Percentiles rank a stretch among this genome's conserved stretches.
Conservation (phyloP, 1,140 invertebrate species). For the Drosophila bocqueti region DNA sequence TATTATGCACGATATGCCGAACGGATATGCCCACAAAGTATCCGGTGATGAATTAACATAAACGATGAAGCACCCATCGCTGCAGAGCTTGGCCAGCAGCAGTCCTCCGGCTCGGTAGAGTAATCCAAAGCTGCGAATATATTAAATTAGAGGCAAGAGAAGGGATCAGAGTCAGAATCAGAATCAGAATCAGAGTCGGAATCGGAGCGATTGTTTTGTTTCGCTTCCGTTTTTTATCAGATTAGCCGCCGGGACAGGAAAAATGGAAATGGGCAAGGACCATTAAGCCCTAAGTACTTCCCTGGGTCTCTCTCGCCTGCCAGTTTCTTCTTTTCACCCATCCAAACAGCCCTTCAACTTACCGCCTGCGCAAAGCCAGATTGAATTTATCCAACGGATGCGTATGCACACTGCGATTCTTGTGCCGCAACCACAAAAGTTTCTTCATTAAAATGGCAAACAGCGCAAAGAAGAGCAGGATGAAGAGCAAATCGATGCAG, state of each 20-base stretch:
- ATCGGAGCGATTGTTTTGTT: conserved; percentile 28
- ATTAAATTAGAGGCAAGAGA: conserved; percentile 22
- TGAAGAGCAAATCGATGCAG: conserved; percentile 81
- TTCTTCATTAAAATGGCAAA: conserved; percentile 86
- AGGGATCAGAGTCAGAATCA: neutral
- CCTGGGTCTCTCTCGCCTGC: neutral
- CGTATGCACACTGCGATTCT: conserved; percentile 82
- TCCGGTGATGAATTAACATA: conserved; percentile 87
- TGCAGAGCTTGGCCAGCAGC: conserved; percentile 86
- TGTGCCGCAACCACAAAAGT: conserved; percentile 84
- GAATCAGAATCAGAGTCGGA: neutral
- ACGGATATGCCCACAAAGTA: conserved; percentile 87
- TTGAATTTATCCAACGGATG: conserved; percentile 84
- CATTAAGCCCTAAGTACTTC: conserved; percentile 31
- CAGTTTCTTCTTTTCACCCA: neutral
- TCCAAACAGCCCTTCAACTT: conserved; percentile 32
- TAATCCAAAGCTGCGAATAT: conserved; percentile 86
- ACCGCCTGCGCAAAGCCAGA: conserved; percentile 76
- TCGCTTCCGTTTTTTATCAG: conserved; percentile 20
- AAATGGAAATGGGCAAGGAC: conserved; percentile 30
- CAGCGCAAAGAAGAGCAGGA: conserved; percentile 80
- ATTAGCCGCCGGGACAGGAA: conserved; percentile 23
- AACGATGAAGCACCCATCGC: conserved; percentile 87
- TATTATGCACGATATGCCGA: conserved; percentile 87
- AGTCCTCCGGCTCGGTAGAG: conserved; percentile 87